Evolutionary conservation across 1,140 invertebrate species (phyloP), one percentile per base, ranked within the genome.

Genomic region (Pygmarrhopalites habei): DNA sequence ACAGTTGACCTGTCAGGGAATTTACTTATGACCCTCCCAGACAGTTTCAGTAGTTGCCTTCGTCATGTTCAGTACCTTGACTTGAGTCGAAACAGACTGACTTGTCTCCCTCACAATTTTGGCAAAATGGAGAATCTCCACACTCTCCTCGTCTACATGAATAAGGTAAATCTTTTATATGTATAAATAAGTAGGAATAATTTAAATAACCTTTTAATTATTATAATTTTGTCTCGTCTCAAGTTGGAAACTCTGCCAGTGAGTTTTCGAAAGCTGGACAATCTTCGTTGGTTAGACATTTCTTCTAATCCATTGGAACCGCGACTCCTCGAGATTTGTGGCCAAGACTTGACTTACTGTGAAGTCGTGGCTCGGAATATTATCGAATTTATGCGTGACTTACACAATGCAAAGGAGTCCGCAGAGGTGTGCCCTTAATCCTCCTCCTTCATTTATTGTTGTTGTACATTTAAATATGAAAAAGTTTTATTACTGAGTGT

Each of bases 201-300:
- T 32, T 55, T 28, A 15, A 32, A 55, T 7, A 23, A 28, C 10
- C 26, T 55, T 55, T 15, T 49, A 7, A 12, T 7, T 39, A 7
- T 39, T 39, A 39, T 17, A 10, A 10, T 39, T 39, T 17, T 17
- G 10, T 19, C 7, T 12, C 15, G 5, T 10, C 23, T 7, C 21
- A 12, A 55, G 51, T 15, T 55, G 10, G 7, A 21, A 55, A 29
- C 29, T 10, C 51, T 55, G 23, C 51, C 51, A 21, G 25, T 55
- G 5, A 28, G 5, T 28, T 32, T 55, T 21, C 7, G 51, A 32
- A 28, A 28, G 12, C 51, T 55, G 10, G 51, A 55, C 4, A 55
- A 55, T 29, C 29, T 55, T 10, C 25, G 29, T 32, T 55, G 51
- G 51, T 21, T 55, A 4, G 51, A 55, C 26, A 10, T 55, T 7